Evolutionary conservation across 1,140 invertebrate species (phyloP).

Genomic region (Elymnias hypermnestra): DNA sequence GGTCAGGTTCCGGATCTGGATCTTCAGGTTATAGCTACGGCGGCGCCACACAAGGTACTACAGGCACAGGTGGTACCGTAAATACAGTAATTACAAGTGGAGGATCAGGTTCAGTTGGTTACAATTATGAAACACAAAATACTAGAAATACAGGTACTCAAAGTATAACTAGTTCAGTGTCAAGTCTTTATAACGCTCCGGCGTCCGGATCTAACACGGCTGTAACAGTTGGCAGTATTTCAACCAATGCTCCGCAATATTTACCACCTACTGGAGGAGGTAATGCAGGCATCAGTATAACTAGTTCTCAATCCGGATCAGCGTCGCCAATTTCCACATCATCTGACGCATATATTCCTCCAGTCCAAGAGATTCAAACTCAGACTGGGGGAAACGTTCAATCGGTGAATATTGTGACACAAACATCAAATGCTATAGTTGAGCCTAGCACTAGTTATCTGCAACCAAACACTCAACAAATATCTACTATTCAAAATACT

Average conservation of each 20-base stretch:
- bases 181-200: constrained; percentile 5
- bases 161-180: constrained; percentile 9
- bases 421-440: constrained; percentile 9
- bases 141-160: not conserved
- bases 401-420: too few relatives aligned
- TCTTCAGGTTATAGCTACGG: constrained; percentile 19
- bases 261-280: constrained; percentile 32
- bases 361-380: too few relatives aligned
- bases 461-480: constrained; percentile 14
- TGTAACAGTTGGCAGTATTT: constrained; percentile 17
- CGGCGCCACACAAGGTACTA: constrained; percentile 13
- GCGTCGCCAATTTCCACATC: constrained; percentile 3
- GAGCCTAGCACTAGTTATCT: constrained; percentile 21
- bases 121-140: constrained; percentile 17
- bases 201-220: constrained; percentile 4
- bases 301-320: constrained; percentile 11
- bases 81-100: not conserved
- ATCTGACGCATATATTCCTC: constrained; percentile 19
- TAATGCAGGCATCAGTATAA: constrained; percentile 19
- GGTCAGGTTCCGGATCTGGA: not conserved
- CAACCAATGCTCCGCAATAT: constrained; percentile 47
- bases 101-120: constrained; percentile 7
- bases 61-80: not conserved
- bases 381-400: too few relatives aligned
- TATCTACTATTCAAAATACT: constrained; percentile 4